Evolutionary conservation across 2,113 vertebrate genomes (phyloP), one percentile per base, ranked within the genome.

Genomic region (Urocynchramus pylzowi): DNA sequence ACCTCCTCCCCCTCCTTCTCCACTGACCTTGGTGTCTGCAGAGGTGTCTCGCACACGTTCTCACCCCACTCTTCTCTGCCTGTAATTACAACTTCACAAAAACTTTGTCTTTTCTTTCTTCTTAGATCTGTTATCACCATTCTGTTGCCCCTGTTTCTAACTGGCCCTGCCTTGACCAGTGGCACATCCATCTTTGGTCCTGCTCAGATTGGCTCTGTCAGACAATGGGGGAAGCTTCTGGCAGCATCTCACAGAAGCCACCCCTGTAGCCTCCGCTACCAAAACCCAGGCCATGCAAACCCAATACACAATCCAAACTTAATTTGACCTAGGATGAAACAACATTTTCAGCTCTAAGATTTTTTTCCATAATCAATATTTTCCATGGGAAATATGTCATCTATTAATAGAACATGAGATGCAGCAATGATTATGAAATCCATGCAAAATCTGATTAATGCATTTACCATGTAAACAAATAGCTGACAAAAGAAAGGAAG

Each of bases 351-450:
- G 76, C 28, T 78, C 76, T 70, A 87, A 83, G 4, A 30, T 28
- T 41, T 54, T 85, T 87, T 90, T n/a, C 24, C 71, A 39, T 89
- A 81, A 81, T 84, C 59, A 53, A 39, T 76, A 96, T 76, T 60
- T 91, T 90, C 13, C 68, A 90, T 84, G n/a, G 44, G 61, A 95
- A 94, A 44, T 64, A 57, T 53, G 83, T 15, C 19, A 76, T 75
- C 82, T 98, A 95, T 97, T 97, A 96, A 96, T 94, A 95, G 94
- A 95, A 94, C 9, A 75, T 57, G 68, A 93, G 96, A 95, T 94
- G 73, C 85, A 90, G n/a, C 44, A 85, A 70, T 84, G 68, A 87
- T 96, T 92, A 80, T 88, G 33, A 97, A 95, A 84, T 81, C 69
- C 23, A 33, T 78, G 85, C 73, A 74, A 49, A 91, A 56, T 42